phyloP scores from a whole-genome alignment of 2,113 vertebrate species.

The Australoheros scitulus region DNA sequence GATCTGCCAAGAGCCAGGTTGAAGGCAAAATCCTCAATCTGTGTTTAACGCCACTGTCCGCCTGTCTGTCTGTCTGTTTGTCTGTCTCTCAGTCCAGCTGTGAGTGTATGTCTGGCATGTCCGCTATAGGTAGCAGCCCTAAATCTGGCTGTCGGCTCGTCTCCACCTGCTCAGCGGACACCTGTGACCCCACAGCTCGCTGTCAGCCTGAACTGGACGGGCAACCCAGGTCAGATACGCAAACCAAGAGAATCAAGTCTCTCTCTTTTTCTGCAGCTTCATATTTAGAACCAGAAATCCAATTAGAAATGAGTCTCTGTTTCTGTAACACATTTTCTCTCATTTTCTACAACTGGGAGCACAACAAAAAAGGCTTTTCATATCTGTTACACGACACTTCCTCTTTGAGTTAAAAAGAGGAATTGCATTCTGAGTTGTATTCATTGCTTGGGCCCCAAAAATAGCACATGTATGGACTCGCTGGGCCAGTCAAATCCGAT shows the following conservation, averaged over 20 bases:
- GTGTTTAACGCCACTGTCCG: background rate
- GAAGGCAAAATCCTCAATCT: background rate
- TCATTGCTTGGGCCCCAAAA: too few species aligned
- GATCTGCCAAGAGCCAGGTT: background rate
- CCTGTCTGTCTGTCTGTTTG: background rate
- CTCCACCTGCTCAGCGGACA: constrained; percentile 66
- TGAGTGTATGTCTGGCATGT: constrained; percentile 83
- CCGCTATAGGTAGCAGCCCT: constrained; percentile 45
- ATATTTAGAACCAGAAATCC: background rate
- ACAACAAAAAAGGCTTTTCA: background rate
- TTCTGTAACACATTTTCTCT: too few species aligned
- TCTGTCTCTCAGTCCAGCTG: constrained; percentile 81
- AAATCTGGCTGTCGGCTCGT: constrained; percentile 74
- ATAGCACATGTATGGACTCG: too few species aligned
- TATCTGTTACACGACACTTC: too few species aligned
- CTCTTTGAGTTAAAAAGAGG: too few species aligned
- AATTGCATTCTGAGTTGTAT: too few species aligned
- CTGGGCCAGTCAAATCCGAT: too few species aligned
- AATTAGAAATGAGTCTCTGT: too few species aligned
- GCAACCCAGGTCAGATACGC: constrained; percentile 64
- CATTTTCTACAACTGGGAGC: background rate
- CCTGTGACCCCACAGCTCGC: constrained; percentile 79
- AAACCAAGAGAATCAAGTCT: background rate
- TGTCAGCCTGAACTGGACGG: constrained; percentile 79
- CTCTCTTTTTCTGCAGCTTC: background rate